Percentiles rank a stretch among this genome's conserved stretches.
These are phyloP conservation scores for Pithys albifrons DNA, from an alignment of 2,113 vertebrate species.

Conservation along the genomic window DNA sequence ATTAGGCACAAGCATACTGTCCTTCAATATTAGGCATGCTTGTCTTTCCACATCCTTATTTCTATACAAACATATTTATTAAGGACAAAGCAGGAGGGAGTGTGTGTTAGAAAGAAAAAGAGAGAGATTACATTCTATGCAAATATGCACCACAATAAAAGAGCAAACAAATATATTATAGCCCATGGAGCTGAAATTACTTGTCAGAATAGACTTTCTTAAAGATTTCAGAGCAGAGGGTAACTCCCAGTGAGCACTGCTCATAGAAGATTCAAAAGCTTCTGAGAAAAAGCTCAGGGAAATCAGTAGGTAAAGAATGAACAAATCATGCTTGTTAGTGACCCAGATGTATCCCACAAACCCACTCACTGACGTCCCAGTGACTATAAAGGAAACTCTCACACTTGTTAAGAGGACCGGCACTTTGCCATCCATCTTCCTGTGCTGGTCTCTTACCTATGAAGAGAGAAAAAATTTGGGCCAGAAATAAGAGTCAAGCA, in stretches of 20 bases:
- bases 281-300: not conserved
- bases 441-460: not conserved
- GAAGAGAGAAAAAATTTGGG: not conserved
- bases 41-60: slow-evolving; percentile 62
- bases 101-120: not conserved
- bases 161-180: not conserved
- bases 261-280: not conserved
- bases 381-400: not conserved
- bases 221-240: not conserved
- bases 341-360: not conserved
- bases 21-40: slow-evolving; percentile 70
- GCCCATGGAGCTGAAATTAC: not conserved
- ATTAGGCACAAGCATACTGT: slow-evolving; percentile 59
- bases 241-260: not conserved
- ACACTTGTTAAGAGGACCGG: not conserved
- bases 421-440: not conserved
- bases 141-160: not conserved
- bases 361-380: not conserved
- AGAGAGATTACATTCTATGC: not conserved
- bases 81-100: not conserved
- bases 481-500: not conserved
- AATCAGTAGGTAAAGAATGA: not conserved
- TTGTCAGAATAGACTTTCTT: not conserved
- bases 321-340: not conserved
- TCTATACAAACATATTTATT: slow-evolving; percentile 56